Evolutionary conservation across 2,113 vertebrate genomes (phyloP).

Genomic region (Larimichthys polyactis): DNA sequence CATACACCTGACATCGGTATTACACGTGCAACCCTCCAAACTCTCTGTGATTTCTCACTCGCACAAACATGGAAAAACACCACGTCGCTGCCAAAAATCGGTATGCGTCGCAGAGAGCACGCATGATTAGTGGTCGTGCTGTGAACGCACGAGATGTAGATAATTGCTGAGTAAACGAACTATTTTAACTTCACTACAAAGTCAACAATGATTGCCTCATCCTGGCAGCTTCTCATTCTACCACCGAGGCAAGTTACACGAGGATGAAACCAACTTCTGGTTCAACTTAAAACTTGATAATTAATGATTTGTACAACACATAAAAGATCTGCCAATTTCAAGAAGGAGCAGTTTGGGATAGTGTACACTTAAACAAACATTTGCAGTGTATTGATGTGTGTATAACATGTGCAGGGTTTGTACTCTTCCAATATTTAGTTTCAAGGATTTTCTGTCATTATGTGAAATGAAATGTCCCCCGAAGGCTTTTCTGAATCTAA

Average conservation of each 20-base stretch:
- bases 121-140: slow-evolving; percentile 13
- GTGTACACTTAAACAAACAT: too few species aligned
- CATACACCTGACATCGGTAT: neutral
- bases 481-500: slow-evolving; percentile 4
- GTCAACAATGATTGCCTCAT: neutral
- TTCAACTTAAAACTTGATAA: neutral
- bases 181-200: neutral
- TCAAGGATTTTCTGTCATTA: neutral
- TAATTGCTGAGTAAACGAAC: slow-evolving; percentile 11
- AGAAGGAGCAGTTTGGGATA: neutral
- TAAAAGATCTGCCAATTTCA: neutral
- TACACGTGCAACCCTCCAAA: neutral
- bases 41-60: slow-evolving; percentile 17
- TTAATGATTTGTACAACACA: neutral
- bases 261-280: neutral
- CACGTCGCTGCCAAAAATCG: slow-evolving; percentile 13
- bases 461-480: neutral
- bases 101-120: slow-evolving; percentile 8
- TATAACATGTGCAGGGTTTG: neutral
- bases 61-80: slow-evolving; percentile 25
- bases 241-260: neutral
- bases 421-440: neutral
- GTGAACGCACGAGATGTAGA: slow-evolving; percentile 24
- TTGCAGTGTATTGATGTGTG: too few species aligned
- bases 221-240: neutral